A percentile compares a stretch with the other conserved stretches of the same genome.
Conservation (phyloP, 1,140 invertebrate genomes). For the Globodera rostochiensis region DNA sequence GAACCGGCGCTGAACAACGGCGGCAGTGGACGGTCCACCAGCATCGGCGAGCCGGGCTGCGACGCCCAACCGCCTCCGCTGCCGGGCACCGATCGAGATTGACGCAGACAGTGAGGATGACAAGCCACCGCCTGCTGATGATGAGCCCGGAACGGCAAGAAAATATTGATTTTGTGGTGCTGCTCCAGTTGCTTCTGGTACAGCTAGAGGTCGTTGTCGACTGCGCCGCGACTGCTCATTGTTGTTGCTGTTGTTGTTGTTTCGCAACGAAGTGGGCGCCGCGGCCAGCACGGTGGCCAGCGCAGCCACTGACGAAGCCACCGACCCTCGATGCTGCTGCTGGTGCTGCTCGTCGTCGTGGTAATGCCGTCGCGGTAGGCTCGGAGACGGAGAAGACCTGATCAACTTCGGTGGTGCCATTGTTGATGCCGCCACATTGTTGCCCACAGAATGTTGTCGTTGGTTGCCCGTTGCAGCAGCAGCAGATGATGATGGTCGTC, state of each 20-base stretch:
- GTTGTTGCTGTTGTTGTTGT: constrained; percentile 23
- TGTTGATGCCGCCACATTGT: neutral
- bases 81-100: neutral
- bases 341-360: neutral
- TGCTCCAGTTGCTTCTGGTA: neutral
- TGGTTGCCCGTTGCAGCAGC: neutral
- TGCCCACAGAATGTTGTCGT: neutral
- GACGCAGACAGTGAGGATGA: neutral
- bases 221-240: constrained; percentile 9
- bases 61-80: neutral
- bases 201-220: neutral
- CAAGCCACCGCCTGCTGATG: neutral
- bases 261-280: constrained; percentile 1
- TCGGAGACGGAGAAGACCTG: neutral
- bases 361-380: neutral
- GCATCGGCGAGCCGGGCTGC: neutral
- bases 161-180: neutral
- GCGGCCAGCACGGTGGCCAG: constrained; percentile 11
- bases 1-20: neutral
- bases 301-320: constrained; percentile 15
- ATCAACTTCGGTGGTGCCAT: neutral
- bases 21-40: neutral
- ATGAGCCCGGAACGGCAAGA: constrained; percentile 5
- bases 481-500: neutral
- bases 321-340: neutral